Conservation (phyloP, 30 jellyfish, hydroid and myxozoan species). For the Hydractinia symbiolongicarpus region DNA sequence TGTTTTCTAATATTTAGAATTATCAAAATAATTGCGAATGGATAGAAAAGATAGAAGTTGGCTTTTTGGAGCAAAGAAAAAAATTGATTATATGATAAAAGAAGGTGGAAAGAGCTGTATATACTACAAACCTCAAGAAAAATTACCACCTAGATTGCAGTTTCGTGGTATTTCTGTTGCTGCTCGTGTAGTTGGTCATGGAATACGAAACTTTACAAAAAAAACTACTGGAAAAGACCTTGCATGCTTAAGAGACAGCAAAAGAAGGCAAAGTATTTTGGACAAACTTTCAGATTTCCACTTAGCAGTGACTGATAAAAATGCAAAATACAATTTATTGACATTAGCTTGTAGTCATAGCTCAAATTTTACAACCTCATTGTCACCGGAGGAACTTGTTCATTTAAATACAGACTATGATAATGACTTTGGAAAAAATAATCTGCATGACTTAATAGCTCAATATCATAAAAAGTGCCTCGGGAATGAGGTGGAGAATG, state of each 20-base stretch:
- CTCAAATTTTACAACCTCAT: conserved; percentile 23
- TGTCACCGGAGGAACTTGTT: conserved; percentile 20
- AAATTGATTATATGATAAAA: neutral
- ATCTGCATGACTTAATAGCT: conserved; percentile 18
- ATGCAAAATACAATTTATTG: conserved; percentile 15
- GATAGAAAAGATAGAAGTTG: conserved; percentile 16
- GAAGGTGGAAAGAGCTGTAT: too few relatives aligned
- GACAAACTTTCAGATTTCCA: conserved; percentile 13
- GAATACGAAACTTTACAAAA: conserved; percentile 71
- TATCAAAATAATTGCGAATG: neutral
- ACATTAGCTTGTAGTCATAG: conserved; percentile 25
- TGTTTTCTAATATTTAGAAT: too few relatives aligned
- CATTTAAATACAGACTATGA: neutral
- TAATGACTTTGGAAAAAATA: conserved; percentile 20
- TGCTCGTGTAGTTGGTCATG: conserved; percentile 84
- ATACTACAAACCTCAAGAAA: conserved; percentile 20
- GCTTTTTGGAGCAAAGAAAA: conserved; percentile 5
- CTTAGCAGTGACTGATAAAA: conserved; percentile 17
- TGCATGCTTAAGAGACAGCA: conserved; percentile 45
- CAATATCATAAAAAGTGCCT: conserved; percentile 18
- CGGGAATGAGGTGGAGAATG: neutral
- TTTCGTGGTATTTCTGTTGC: conserved; percentile 72
- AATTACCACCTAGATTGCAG: conserved; percentile 80
- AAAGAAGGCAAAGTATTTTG: conserved; percentile 7
- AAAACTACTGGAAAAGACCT: conserved; percentile 80